These are phyloP conservation scores for Gymnoscelis rufifasciata DNA, from an alignment of 2,888 invertebrate species.

Conservation along the genomic window DNA sequence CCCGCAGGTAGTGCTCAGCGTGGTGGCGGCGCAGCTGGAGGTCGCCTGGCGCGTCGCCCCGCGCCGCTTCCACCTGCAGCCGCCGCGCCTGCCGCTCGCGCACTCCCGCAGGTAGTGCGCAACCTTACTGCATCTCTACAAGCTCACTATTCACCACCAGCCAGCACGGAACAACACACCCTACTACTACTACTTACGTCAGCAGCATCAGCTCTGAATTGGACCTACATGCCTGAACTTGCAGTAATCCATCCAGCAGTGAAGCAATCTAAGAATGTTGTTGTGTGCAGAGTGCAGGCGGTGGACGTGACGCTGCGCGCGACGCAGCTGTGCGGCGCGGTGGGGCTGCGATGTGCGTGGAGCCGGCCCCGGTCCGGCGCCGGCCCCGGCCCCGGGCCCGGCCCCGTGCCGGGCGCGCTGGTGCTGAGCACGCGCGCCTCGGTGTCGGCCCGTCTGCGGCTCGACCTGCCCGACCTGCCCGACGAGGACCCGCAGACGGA, in stretches of 20 bases:
- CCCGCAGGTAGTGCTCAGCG: slow-evolving; percentile 44
- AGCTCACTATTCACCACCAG: no score
- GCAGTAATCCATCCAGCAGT: no score
- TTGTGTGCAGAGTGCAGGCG: slow-evolving; percentile 31
- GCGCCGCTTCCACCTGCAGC: slow-evolving; percentile 49
- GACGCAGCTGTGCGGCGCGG: slow-evolving; percentile 47
- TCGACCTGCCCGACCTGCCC: slow-evolving; percentile 37
- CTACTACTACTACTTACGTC: no score
- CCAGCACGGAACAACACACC: no score
- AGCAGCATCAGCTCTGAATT: no score
- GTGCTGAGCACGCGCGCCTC: slow-evolving; percentile 35
- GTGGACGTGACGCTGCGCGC: slow-evolving; percentile 38
- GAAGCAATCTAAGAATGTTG: no score
- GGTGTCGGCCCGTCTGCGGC: slow-evolving; percentile 18
- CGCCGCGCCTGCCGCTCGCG: slow-evolving; percentile 38
- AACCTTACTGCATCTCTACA: background rate
- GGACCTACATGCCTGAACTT: no score
- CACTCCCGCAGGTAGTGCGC: slow-evolving; percentile 33
- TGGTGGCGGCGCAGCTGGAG: slow-evolving; percentile 55
- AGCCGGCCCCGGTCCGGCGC: slow-evolving; percentile 16
- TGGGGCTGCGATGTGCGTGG: slow-evolving; percentile 34
- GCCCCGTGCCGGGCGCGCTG: no score
- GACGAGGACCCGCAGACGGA: slow-evolving; percentile 38
- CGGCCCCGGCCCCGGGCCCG: slow-evolving; percentile 21
- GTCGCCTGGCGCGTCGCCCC: slow-evolving; percentile 67